Base-by-base conservation (phyloP, 2,797 vertebrate species). In the Merluccius polli region DNA sequence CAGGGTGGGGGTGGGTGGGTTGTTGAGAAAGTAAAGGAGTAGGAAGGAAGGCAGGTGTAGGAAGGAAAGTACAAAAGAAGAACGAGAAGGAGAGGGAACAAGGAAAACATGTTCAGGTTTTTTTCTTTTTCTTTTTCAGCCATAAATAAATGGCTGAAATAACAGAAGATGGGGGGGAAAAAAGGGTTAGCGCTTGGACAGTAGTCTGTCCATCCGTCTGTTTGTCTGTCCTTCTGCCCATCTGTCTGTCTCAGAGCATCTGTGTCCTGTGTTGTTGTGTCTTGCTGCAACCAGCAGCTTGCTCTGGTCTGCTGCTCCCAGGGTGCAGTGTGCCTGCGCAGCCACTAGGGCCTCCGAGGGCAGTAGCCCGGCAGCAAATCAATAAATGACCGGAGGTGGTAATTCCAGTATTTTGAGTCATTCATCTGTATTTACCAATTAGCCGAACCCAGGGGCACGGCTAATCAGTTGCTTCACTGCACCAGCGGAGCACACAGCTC, bases 101-200 rank as follows among this genome's bases (percentile, higher is more conserved):
- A 85, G 67, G 92, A 92, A 91, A 93, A 94, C 86, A 92, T 89
- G 88, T 93, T 93, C 89, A 92, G 93, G 72, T 91, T 92, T 82
- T n/a, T 91, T 88, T 87, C 79, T 77, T 90, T 65, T 65, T 65
- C n/a, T 63, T 24, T 24, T 63, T 24, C 24, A 27, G 24, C 52
- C 24, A 24, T 27, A 65, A 65, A 27, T n/a, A n/a, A n/a, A n/a
- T n/a, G n/a, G n/a, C n/a, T n/a, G n/a, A n/a, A n/a, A n/a, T 65
- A 1, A 65, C 59, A 65, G 59, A 27, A 65, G 82, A 85, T 73
- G 86, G 85, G 87, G 87, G 75, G 12, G 83, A 89, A 86, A 88
- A 87, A 86, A 83, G 75, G 86, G 73, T 79, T 63, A 69, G 84
- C 38, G 65, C 27, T 31, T 13, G 65, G 27, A 15, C 27, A 27